A percentile compares a stretch with the other conserved stretches of the same genome.
Conservation (phyloP, 64 coral and sea anemone species). For the Dendronephthya gigantea region DNA sequence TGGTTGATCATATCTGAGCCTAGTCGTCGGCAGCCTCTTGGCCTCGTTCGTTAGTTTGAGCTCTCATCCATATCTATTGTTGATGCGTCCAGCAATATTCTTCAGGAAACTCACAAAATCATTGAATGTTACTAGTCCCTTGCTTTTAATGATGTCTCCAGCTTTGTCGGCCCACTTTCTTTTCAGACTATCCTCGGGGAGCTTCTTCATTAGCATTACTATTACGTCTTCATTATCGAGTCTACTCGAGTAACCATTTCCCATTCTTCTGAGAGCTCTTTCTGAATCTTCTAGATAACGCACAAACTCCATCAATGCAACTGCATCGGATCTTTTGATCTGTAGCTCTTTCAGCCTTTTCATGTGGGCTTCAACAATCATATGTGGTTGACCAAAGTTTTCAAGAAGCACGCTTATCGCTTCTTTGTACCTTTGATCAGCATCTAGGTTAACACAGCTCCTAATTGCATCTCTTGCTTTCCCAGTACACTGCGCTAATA, state of each 20-base stretch:
- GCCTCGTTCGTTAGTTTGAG: not conserved
- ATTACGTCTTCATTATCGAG: slow-evolving; percentile 59
- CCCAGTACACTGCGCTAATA: not conserved
- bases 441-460: slow-evolving; percentile 36
- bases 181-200: not conserved
- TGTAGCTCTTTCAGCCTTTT: slow-evolving; percentile 46
- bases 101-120: slow-evolving; percentile 32
- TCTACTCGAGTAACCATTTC: slow-evolving; percentile 9
- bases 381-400: slow-evolving; percentile 40
- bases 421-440: not conserved
- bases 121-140: slow-evolving; percentile 2
- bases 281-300: slow-evolving; percentile 48
- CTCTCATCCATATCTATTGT: not conserved
- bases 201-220: slow-evolving; percentile 35
- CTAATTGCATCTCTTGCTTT: slow-evolving; percentile 21
- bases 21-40: not conserved
- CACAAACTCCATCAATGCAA: slow-evolving; percentile 56
- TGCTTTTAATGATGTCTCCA: slow-evolving; percentile 29
- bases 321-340: slow-evolving; percentile 25
- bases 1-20: not conserved
- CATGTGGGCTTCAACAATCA: slow-evolving; percentile 55
- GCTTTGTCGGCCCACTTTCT: slow-evolving; percentile 31
- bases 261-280: slow-evolving; percentile 40
- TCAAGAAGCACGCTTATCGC: slow-evolving; percentile 25
- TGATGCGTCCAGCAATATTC: slow-evolving; percentile 13